Evolutionary conservation across 2,797 vertebrate species (phyloP), one percentile per base, ranked within the genome.

Genomic region (Mycteria americana): DNA sequence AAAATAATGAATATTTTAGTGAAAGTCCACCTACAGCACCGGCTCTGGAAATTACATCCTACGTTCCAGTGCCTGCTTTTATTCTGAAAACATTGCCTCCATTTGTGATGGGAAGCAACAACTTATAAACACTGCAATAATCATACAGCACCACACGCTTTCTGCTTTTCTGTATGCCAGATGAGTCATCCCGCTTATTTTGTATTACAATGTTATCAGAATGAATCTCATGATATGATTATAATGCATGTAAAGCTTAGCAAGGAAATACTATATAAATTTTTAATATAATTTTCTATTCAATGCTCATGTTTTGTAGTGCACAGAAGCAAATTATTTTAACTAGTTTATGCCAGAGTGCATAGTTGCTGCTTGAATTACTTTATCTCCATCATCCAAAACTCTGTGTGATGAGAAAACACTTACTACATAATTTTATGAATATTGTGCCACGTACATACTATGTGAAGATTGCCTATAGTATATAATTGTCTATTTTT

Each of bases 231-330:
- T 85, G 84, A 67, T 41, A 10, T 2, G 81, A 73, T 74, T 57
- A 50, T 60, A 72, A 68, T 15, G 88, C 85, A 22, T 17, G 50
- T 21, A 89, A 69, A 81, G 90, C 92, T 95, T 59, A 95, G 64
- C 37, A 72, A 88, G 95, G 85, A 93, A 92, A 91, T 17, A 41
- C 77, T 39, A 2, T 74, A 86, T 95, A 63, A 33, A 93, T 93
- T 81, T 93, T 97, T 96, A 92, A 96, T 95, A 73, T 45, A 7
- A 54, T 73, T 85, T 85, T 75, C 84, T 88, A 39, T 46, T 95
- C 88, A 78, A 11, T 75, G 92, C 51, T 94, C 59, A 11, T 90
- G 80, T 81, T 90, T 76, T 70, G 73, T 50, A 91, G 39, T 0
- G 43, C 82, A 54, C 1, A 22, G 78, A 95, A 45, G 80, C 50